Base-by-base conservation (phyloP, 2,113 vertebrate genomes). In the Spea bombifrons region DNA sequence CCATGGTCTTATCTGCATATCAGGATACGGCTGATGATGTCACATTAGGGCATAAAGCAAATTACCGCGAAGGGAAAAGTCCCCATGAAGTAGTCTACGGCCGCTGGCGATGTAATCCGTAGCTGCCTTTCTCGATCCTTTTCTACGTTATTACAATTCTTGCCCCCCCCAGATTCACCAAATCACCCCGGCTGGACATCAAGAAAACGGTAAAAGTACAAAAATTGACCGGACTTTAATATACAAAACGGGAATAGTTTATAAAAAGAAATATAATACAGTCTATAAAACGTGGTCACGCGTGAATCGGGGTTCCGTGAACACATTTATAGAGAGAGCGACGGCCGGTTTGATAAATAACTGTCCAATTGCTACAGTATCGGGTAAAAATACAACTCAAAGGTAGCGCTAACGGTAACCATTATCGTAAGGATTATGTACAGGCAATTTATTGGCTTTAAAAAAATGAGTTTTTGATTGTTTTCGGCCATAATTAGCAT, bases 221-320 rank as follows among this genome's bases (percentile, higher is more conserved):
- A 10, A 75, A 15, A 6, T 2, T 63, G 15, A 75, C 61, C 44
- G 30, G 44, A 30, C 4, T 67, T 67, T 75, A 66, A 47, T 66
- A 75, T 48, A 75, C 66, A 46, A 30, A 67, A 75, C 52, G 66
- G 68, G 44, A 76, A 76, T 52, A 76, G 15, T 66, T 72, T 78
- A 78, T 72, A 87, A 85, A 53, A 85, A 88, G 16, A 91, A 88
- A 90, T 87, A 88, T 53, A 81, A 73, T 80, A 80, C 45, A 6
- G 72, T 78, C 66, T 81, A 66, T 81, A 88, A 81, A 87, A 77
- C 78, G 84, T 81, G 74, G 68, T 83, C 84, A 81, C 83, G 66
- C 66, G 16, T 83, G 3, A 55, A 82, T 77, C 50, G 76, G 82
- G 52, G 66, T 70, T 73, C 78, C 84, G 81, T 83, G 78, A 66